phyloP scores from a whole-genome alignment of 2,113 vertebrate genomes.

The Hylia prasina region DNA sequence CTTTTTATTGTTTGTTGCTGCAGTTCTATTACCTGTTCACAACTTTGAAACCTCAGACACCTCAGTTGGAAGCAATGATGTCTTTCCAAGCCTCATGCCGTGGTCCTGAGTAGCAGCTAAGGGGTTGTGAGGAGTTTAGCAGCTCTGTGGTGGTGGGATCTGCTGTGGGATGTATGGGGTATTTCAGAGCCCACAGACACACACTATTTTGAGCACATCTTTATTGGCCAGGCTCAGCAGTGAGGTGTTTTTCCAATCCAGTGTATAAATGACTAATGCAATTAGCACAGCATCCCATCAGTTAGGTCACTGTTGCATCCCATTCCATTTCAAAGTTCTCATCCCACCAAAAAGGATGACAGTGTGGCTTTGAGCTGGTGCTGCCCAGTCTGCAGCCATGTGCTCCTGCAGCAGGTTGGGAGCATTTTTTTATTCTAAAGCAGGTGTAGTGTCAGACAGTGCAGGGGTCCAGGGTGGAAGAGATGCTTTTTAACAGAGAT shows the following conservation, averaged over 20 bases:
- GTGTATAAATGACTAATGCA: background rate
- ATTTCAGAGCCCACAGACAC: background rate
- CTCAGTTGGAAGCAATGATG: slow-evolving; percentile 51
- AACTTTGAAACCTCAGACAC: slow-evolving; percentile 38
- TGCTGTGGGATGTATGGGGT: background rate
- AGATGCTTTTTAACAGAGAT: background rate
- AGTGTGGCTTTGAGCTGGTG: background rate
- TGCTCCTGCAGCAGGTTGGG: background rate
- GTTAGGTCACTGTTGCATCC: background rate
- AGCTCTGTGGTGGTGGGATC: background rate
- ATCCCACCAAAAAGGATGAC: background rate
- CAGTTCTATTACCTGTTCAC: slow-evolving; percentile 70
- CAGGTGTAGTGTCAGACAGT: background rate
- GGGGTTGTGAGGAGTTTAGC: background rate
- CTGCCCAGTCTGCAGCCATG: background rate
- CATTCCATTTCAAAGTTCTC: background rate
- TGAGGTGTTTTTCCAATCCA: background rate
- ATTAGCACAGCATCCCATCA: background rate
- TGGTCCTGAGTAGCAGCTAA: background rate
- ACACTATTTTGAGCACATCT: background rate
- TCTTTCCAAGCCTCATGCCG: slow-evolving; percentile 46
- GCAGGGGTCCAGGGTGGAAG: background rate
- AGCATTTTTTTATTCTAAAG: background rate
- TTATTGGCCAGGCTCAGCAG: background rate
- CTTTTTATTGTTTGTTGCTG: slow-evolving; percentile 67